Conservation (phyloP, 2,888 invertebrate species). For the Xestia rhomboidea region DNA sequence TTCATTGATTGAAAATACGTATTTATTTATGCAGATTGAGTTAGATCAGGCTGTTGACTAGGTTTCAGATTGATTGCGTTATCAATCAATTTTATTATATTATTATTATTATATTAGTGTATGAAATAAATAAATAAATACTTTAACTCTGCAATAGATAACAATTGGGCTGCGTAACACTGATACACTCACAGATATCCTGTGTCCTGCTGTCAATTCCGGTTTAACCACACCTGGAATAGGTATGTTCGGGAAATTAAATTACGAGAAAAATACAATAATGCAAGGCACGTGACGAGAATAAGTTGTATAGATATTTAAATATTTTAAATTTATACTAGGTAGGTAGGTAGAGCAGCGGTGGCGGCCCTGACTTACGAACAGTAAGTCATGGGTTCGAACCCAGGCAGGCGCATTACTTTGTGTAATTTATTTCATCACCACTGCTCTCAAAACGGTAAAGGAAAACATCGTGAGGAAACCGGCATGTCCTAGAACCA, state of each 20-base stretch:
- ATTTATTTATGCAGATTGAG: slow-evolving; percentile 15
- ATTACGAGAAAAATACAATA: neutral
- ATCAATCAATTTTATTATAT: slow-evolving; percentile 27
- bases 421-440: too few relatives aligned
- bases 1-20: slow-evolving; percentile 49
- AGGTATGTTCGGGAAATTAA: neutral
- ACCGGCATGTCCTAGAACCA: too few relatives aligned
- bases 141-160: neutral
- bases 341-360: too few relatives aligned
- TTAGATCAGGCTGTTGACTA: slow-evolving; percentile 20
- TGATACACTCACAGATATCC: too few relatives aligned
- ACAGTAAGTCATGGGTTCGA: too few relatives aligned
- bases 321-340: neutral
- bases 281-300: neutral
- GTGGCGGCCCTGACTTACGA: too few relatives aligned
- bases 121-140: slow-evolving; percentile 12
- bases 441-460: too few relatives aligned
- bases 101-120: too few relatives aligned
- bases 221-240: too few relatives aligned
- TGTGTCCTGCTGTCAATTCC: too few relatives aligned
- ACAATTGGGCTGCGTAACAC: neutral
- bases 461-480: too few relatives aligned
- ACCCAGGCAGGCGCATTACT: too few relatives aligned
- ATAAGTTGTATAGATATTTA: neutral
- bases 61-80: slow-evolving; percentile 5